These are phyloP conservation scores for Globodera rostochiensis DNA, from an alignment of 1,140 invertebrate genomes.

Conservation along the genomic window DNA sequence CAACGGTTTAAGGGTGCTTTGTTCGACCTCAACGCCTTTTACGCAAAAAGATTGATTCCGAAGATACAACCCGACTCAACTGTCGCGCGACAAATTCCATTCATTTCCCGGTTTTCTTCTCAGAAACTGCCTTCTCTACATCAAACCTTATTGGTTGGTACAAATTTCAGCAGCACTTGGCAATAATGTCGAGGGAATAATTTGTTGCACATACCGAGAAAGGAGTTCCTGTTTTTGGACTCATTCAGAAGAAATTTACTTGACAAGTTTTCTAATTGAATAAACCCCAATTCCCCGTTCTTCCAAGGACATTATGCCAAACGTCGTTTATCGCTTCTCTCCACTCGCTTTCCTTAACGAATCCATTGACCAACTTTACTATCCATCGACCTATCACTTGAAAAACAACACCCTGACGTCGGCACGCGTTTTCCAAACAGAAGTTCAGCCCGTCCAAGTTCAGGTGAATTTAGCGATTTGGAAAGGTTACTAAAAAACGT, in stretches of 20 bases:
- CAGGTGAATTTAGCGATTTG: constrained; percentile 4
- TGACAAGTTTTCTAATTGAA: no score
- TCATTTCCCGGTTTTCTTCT: constrained; percentile 32
- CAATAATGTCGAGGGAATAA: not conserved
- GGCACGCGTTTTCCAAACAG: constrained; percentile 17
- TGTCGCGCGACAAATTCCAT: constrained; percentile 34
- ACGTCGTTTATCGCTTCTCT: constrained; percentile 31
- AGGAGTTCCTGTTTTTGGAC: no score
- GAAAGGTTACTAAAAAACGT: not conserved
- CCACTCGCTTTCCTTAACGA: constrained; percentile 40
- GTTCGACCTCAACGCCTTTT: constrained; percentile 44
- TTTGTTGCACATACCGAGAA: no score
- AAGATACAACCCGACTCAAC: constrained; percentile 28
- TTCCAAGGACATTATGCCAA: constrained; percentile 31
- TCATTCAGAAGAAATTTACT: no score
- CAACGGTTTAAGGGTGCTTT: constrained; percentile 32
- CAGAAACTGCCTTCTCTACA: not conserved
- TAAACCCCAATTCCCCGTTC: not conserved
- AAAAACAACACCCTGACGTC: constrained; percentile 10
- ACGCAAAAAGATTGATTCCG: constrained; percentile 32
- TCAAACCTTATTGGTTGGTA: not conserved
- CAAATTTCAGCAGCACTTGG: not conserved
- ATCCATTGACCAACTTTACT: constrained; percentile 41
- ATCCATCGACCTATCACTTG: constrained; percentile 38
- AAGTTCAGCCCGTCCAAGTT: constrained; percentile 41